Conservation (phyloP, 2,888 invertebrate genomes). For the Diploptera punctata region DNA sequence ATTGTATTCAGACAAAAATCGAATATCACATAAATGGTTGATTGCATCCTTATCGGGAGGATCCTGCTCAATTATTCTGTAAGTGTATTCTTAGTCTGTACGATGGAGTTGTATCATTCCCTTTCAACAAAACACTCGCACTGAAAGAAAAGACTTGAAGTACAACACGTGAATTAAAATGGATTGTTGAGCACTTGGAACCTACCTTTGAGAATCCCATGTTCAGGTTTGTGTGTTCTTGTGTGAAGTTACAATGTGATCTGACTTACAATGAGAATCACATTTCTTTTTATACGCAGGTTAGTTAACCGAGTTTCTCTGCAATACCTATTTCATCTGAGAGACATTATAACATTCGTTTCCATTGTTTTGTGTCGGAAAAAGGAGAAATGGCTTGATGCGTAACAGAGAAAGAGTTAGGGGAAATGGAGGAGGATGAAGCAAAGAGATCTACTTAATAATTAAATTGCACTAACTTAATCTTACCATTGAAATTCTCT, state of each 20-base stretch:
- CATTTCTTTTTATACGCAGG: constrained; percentile 14
- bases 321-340: not conserved
- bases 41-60: too few relatives aligned
- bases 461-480: not conserved
- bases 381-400: constrained; percentile 30
- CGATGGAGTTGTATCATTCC: too few relatives aligned
- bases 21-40: too few relatives aligned
- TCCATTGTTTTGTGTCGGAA: constrained; percentile 34
- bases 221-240: not conserved
- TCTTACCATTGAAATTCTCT: not conserved
- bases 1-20: too few relatives aligned
- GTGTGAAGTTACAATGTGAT: not conserved
- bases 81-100: too few relatives aligned
- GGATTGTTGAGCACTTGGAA: too few relatives aligned
- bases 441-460: not conserved
- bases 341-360: constrained; percentile 20
- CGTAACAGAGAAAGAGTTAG: constrained; percentile 21
- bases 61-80: too few relatives aligned
- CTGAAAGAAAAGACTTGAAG: too few relatives aligned
- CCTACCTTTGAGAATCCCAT: constrained; percentile 19
- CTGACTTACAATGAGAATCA: not conserved
- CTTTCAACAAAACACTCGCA: too few relatives aligned
- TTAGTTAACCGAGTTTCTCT: not conserved
- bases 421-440: not conserved
- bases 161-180: too few relatives aligned